These are phyloP conservation scores for Drosophila yakuba DNA, from an alignment of 1,140 invertebrate species.

Conservation along the genomic window DNA sequence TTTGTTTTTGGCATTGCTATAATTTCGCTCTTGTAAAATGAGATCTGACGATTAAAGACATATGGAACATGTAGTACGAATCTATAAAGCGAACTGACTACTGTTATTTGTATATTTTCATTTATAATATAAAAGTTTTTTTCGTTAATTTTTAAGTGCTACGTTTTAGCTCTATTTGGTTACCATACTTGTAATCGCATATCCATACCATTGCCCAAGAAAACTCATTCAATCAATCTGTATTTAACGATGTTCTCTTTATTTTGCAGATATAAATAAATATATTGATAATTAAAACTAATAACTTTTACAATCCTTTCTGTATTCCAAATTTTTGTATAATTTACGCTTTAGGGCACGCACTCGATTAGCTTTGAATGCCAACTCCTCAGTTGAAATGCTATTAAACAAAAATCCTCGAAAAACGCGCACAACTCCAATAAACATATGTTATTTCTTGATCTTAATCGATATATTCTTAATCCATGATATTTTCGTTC, in stretches of 20 bases:
- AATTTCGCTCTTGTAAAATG: no score
- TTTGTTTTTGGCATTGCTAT: no score
- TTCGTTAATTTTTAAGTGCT: no score
- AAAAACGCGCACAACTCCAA: constrained; percentile 47
- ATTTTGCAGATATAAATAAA: constrained; percentile 79
- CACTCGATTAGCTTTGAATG: constrained; percentile 43
- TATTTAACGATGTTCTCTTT: constrained; percentile 80
- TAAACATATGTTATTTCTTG: constrained; percentile 43
- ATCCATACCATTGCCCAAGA: not conserved
- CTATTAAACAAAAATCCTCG: constrained; percentile 46
- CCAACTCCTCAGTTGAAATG: constrained; percentile 36
- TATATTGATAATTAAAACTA: constrained; percentile 79
- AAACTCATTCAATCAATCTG: constrained; percentile 3
- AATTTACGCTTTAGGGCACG: constrained; percentile 31
- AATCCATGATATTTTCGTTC: constrained; percentile 47
- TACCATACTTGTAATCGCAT: no score
- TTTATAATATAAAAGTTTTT: no score
- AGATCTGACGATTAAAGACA: no score
- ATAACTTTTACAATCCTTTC: constrained; percentile 68
- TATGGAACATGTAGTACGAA: no score
- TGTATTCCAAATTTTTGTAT: constrained; percentile 37
- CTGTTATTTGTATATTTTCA: no score
- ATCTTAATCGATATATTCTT: constrained; percentile 36
- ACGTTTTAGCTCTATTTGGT: no score
- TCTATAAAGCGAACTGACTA: no score